These are phyloP conservation scores for Drosophila suboccidentalis DNA, from an alignment of 2,888 invertebrate genomes.

Conservation along the genomic window DNA sequence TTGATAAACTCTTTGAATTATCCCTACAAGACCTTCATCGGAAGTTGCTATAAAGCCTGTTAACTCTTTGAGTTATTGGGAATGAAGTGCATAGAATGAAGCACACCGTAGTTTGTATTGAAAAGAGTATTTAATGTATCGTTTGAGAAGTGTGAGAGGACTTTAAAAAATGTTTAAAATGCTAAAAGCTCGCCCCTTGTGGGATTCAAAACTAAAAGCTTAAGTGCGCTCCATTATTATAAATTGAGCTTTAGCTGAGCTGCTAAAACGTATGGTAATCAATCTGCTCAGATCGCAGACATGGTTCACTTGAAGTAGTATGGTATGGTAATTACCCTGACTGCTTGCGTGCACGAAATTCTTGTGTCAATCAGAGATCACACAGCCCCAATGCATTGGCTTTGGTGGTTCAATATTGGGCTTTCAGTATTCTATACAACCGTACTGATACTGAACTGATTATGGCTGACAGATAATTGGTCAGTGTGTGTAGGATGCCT, in stretches of 20 bases:
- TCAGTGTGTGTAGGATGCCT: slow-evolving; percentile 15
- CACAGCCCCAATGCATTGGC: slow-evolving; percentile 53
- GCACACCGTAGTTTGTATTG: too few relatives aligned
- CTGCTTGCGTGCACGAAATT: slow-evolving; percentile 77
- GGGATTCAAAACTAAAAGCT: slow-evolving; percentile 9
- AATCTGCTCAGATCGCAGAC: slow-evolving; percentile 71
- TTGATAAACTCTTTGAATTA: too few relatives aligned
- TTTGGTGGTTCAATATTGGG: slow-evolving; percentile 56
- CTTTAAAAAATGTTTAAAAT: slow-evolving; percentile 3
- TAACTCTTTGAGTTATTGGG: too few relatives aligned
- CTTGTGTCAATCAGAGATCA: slow-evolving; percentile 76
- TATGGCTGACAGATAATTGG: slow-evolving; percentile 74
- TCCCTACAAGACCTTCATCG: too few relatives aligned
- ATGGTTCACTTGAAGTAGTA: slow-evolving; percentile 43
- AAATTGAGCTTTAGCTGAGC: slow-evolving; percentile 63
- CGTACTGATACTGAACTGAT: too few relatives aligned
- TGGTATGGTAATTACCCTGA: slow-evolving; percentile 66
- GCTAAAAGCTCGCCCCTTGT: slow-evolving; percentile 3
- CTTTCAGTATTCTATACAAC: slow-evolving; percentile 56
- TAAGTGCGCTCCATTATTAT: slow-evolving; percentile 62
- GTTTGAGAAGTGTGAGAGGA: not conserved
- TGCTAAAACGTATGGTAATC: slow-evolving; percentile 73
- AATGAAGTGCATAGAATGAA: not conserved
- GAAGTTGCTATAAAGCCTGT: too few relatives aligned
- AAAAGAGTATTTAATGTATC: not conserved